These are phyloP conservation scores for Tachycineta bicolor DNA, from an alignment of 2,113 vertebrate genomes.

Conservation along the genomic window DNA sequence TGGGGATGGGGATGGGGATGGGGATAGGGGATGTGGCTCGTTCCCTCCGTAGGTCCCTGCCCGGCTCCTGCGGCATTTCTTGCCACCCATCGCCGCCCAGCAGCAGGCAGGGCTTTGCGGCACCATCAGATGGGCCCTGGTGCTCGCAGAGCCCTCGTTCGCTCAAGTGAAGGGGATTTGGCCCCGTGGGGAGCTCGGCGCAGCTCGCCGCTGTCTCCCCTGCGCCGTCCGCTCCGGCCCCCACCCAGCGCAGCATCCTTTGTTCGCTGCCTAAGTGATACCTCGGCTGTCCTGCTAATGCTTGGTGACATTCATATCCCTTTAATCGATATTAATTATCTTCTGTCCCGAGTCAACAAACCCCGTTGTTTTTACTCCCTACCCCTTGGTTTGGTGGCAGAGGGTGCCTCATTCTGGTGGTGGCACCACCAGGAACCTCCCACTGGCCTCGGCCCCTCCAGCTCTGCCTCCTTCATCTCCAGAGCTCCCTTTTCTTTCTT, in stretches of 20 bases:
- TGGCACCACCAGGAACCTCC: background rate
- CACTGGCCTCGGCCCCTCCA: background rate
- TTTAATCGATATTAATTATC: slow-evolving; percentile 45
- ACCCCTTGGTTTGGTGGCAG: background rate
- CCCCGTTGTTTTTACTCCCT: background rate
- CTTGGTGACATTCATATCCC: background rate
- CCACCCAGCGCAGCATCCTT: background rate
- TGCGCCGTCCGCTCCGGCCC: background rate
- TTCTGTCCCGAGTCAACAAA: background rate
- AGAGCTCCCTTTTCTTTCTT: background rate
- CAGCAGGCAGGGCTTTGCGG: background rate
- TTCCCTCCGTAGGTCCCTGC: background rate
- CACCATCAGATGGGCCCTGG: background rate
- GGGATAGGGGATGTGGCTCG: fast-evolving
- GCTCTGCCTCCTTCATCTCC: background rate
- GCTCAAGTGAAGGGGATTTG: fast-evolving
- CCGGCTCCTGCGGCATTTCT: fast-evolving
- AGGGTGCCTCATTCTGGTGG: fast-evolving
- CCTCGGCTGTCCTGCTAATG: background rate
- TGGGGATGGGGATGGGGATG: background rate
- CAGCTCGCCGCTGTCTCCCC: background rate
- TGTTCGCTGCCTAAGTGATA: background rate
- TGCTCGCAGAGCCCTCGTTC: background rate
- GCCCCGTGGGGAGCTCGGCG: fast-evolving
- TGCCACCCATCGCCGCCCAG: background rate